Evolutionary conservation across 2,888 invertebrate species (phyloP).

Genomic region (Mesoligia furuncula): DNA sequence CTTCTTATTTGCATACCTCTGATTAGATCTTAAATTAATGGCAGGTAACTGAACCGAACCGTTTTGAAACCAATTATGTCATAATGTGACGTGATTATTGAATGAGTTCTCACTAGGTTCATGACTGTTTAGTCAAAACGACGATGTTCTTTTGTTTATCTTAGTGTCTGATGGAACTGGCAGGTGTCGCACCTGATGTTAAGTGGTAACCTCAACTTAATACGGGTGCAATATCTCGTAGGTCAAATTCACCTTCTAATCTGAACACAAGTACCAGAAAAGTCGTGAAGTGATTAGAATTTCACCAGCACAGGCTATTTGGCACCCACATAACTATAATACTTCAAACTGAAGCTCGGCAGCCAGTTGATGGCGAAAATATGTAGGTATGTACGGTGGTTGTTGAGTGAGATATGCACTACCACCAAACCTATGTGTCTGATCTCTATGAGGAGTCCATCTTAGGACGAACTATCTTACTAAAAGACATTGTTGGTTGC

Average conservation of each 20-base stretch:
- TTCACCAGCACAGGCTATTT: neutral
- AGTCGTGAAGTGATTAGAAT: neutral
- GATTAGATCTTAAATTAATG: conserved; percentile 56
- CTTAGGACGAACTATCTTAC: no score
- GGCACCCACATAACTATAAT: neutral
- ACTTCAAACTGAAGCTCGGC: no score
- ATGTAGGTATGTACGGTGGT: neutral
- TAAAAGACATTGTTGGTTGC: neutral
- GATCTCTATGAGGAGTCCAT: no score
- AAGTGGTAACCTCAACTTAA: no score
- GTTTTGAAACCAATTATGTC: conserved; percentile 63
- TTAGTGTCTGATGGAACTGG: neutral
- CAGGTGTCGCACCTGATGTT: neutral
- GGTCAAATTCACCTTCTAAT: neutral
- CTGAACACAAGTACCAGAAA: neutral
- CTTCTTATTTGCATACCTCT: conserved; percentile 56
- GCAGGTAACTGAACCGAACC: conserved; percentile 40
- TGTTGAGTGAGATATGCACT: no score
- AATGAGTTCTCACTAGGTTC: conserved; percentile 24
- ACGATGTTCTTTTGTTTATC: neutral
- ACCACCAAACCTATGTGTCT: no score
- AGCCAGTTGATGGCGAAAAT: no score
- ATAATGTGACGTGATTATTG: conserved; percentile 24
- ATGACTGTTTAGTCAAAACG: neutral
- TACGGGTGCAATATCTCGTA: neutral